These are phyloP conservation scores for Laterallus jamaicensis DNA, from an alignment of 2,113 vertebrate species.

Conservation along the genomic window DNA sequence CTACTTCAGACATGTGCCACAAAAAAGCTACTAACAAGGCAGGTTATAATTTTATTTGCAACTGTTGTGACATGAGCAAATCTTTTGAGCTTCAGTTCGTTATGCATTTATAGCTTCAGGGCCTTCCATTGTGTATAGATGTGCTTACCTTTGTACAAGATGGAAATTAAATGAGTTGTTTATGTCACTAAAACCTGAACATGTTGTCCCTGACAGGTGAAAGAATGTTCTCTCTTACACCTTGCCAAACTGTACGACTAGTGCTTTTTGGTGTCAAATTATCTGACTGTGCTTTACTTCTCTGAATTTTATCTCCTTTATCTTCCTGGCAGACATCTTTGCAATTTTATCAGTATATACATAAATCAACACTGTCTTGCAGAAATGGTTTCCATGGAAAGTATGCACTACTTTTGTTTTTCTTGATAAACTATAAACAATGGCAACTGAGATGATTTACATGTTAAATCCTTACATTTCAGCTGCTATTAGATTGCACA, in stretches of 20 bases:
- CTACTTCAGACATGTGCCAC: background rate
- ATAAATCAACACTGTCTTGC: background rate
- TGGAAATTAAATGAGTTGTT: background rate
- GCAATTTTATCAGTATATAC: background rate
- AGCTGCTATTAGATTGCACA: background rate
- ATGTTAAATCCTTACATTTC: background rate
- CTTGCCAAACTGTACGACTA: background rate
- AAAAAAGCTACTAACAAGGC: background rate
- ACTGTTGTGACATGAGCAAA: background rate
- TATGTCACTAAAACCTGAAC: constrained; percentile 1
- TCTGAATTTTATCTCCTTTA: background rate
- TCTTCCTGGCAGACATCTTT: background rate
- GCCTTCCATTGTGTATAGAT: background rate
- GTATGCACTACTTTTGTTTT: background rate
- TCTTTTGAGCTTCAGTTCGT: background rate
- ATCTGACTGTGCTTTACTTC: background rate
- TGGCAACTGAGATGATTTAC: background rate
- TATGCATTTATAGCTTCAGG: background rate
- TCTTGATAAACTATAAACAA: background rate
- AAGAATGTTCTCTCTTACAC: background rate
- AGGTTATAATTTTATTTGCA: constrained; percentile 3
- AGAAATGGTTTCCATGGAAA: background rate
- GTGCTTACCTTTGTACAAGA: background rate
- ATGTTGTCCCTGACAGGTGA: background rate
- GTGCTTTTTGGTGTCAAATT: background rate